Evolutionary conservation across 2,888 invertebrate genomes (phyloP), one percentile per base, ranked within the genome.

Genomic region (Drosophila kokeensis): DNA sequence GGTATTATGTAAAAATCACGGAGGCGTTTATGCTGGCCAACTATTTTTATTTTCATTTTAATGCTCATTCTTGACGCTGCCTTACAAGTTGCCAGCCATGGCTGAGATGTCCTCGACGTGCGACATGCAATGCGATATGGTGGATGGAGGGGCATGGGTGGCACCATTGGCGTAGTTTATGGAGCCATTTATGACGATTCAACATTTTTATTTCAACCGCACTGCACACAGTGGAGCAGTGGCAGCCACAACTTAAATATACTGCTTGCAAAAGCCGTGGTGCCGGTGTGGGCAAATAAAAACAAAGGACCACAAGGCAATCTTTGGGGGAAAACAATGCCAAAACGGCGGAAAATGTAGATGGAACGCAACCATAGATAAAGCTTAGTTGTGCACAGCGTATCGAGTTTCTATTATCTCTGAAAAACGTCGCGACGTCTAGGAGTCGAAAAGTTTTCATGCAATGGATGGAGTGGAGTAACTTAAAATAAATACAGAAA

Each of bases 181-280:
- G 90, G 81, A 87, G 88, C 89, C 90, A 87, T 87, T 87, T 87
- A 89, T 87, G 90, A 90, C 90, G 88, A 90, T 90, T 90, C 87
- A 87, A 90, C 90, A 90, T 87, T 87, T 87, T 87, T 87, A 87
- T 87, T 87, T 90, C 85, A 80, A 82, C 90, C 89, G 70, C 90
- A 84, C 68, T 69, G 88, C 79, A 83, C 79, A 83, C 48, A 69
- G 61, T 42, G 69, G 27, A 42, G 63, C 42, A 34, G 59, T 29
- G 49, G 69, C 69, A 73, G 74, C 73, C 73, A 57, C 80, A 80
- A 80, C 90, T 87, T 85, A 78, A 90, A 90, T 87, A 90, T 87
- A 90, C 87, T 89, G 81, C 90, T 79, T 64, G 83, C 81, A 71
- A 79, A 84, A 80, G 88, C 83, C 76, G 74, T 50, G 45, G 60